A percentile compares a stretch with the other conserved stretches of the same genome.
phyloP scores from a whole-genome alignment of 2,797 vertebrate species.

The Clarias laeviceps region DNA sequence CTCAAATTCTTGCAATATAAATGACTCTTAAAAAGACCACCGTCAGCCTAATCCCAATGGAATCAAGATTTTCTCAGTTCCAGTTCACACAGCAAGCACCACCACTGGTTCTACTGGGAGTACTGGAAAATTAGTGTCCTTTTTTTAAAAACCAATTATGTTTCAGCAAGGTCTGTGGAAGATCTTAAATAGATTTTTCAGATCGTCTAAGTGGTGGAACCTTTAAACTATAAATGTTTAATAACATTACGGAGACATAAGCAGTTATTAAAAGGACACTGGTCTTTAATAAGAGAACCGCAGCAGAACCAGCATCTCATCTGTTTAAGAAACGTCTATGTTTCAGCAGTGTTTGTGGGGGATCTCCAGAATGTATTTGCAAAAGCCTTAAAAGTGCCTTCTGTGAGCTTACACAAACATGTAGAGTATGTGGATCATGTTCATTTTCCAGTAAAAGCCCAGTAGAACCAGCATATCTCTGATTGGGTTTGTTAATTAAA shows the following conservation, averaged over 20 bases:
- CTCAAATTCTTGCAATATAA: too few relatives aligned
- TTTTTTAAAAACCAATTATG: too few relatives aligned
- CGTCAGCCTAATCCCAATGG: too few relatives aligned
- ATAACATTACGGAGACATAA: not conserved
- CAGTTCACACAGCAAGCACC: too few relatives aligned
- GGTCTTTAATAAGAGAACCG: not conserved
- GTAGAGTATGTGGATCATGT: not conserved
- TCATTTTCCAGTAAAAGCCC: not conserved
- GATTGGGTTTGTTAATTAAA: not conserved
- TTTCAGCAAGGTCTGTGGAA: not conserved
- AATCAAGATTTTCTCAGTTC: too few relatives aligned
- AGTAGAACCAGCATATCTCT: not conserved
- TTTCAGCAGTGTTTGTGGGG: not conserved
- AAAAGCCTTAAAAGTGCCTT: not conserved
- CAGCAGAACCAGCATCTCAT: not conserved
- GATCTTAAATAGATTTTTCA: not conserved
- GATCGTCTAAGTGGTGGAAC: not conserved
- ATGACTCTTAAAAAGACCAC: too few relatives aligned
- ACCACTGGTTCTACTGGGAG: too few relatives aligned
- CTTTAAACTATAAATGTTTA: not conserved
- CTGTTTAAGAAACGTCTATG: not conserved
- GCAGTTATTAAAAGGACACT: not conserved
- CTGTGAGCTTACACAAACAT: not conserved
- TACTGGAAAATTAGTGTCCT: too few relatives aligned
- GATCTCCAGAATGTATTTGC: not conserved